Base-by-base conservation (phyloP, 2,888 invertebrate genomes). In the Augiades crinisus region DNA sequence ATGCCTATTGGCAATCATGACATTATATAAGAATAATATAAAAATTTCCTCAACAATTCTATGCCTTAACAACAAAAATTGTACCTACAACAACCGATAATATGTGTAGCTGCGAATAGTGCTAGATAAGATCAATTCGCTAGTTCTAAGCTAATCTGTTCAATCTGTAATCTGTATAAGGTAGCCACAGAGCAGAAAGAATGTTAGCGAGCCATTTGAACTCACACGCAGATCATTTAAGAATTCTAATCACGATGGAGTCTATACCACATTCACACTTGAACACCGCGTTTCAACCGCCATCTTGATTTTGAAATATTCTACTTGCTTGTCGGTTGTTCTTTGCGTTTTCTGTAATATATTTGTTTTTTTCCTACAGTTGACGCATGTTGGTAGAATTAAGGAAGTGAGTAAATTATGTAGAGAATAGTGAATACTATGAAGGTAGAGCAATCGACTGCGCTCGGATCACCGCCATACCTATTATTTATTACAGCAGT, bases 211-310 rank as follows among this genome's bases (percentile, higher is more conserved):
- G 30, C 43, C 13, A 27, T 34, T 17, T 50, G 37, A 30, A 44
- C 44, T 44, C 30, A 43, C 43, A 36, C 50, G 45, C 19, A 33
- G 61, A 70, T 67, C 72, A 64, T 69, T 79, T 79, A 78, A 44
- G 72, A 68, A 79, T 79, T 78, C 78, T 66, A 57, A 55, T 62
- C 67, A 63, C 69, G 68, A 51, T 57, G 58, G 50, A 58, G 62
- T 55, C 60, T 67, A 63, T 57, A 50, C 21, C 50, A 31, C 31
- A 70, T 74, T 77, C 72, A 69, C 76, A 72, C 76, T 66, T 68
- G 47, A 56, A 53, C 24, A 49, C 16, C 40, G 22, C 34, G 49
- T 41, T 41, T 24, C 8, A 49, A 19, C 34, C 34, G 41, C 41
- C 36, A 46, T 46, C 17, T 49, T 49, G 41, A 34, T 41, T 34